A percentile compares a stretch with the other conserved stretches of the same genome.
These are phyloP conservation scores for Callinectes sapidus DNA, from an alignment of 2,888 invertebrate species.

Conservation along the genomic window DNA sequence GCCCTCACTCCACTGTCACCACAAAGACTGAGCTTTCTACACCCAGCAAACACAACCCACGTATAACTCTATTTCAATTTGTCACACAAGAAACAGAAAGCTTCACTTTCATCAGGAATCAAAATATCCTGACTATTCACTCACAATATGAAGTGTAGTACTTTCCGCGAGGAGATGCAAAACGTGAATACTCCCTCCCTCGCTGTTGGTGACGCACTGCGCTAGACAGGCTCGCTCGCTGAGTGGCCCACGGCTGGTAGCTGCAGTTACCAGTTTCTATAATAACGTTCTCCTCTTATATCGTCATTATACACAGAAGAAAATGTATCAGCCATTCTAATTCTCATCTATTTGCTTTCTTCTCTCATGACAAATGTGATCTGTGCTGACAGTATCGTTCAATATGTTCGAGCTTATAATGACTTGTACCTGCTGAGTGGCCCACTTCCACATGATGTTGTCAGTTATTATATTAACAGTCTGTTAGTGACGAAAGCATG, in stretches of 20 bases:
- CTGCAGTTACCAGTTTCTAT: slow-evolving; percentile 34
- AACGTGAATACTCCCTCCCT: slow-evolving; percentile 48
- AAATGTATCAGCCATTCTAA: background rate
- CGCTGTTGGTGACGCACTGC: slow-evolving; percentile 61
- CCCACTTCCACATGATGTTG: background rate
- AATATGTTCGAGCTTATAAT: background rate
- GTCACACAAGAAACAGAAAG: background rate
- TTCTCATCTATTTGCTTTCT: background rate
- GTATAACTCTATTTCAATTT: background rate
- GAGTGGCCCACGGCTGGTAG: slow-evolving; percentile 50
- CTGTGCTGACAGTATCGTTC: background rate
- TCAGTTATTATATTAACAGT: background rate
- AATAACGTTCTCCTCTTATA: background rate
- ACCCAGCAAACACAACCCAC: background rate
- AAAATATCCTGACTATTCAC: slow-evolving; percentile 22
- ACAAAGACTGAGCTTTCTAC: slow-evolving; percentile 27
- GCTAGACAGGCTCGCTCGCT: slow-evolving; percentile 40
- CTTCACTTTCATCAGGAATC: background rate
- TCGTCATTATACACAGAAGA: background rate
- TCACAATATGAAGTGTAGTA: slow-evolving; percentile 43
- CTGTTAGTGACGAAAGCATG: slow-evolving; percentile 1
- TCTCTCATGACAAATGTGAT: background rate
- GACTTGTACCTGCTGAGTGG: background rate
- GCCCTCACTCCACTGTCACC: slow-evolving; percentile 38
- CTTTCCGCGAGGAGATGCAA: slow-evolving; percentile 47